Evolutionary conservation across 2,888 invertebrate species (phyloP).

Genomic region (Ophraella communa): DNA sequence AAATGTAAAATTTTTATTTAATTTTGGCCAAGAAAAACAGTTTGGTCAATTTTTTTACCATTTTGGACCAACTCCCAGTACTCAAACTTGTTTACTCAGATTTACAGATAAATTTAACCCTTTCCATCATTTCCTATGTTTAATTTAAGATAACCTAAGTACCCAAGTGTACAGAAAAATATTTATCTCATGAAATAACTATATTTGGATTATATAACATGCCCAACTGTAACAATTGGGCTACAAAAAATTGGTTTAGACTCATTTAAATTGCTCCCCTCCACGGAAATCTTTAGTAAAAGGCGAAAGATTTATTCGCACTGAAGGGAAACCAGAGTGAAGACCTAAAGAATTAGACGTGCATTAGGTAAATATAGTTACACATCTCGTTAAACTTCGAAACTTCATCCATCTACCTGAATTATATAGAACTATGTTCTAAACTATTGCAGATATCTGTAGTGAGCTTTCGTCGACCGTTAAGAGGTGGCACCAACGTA

Average conservation of each 20-base stretch:
- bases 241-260: conserved; percentile 23
- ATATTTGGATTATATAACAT: neutral
- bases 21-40: too few relatives aligned
- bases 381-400: neutral
- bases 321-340: conserved; percentile 35
- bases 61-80: too few relatives aligned
- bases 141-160: too few relatives aligned
- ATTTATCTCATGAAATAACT: too few relatives aligned
- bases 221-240: conserved; percentile 4
- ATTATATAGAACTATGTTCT: neutral
- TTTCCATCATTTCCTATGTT: too few relatives aligned
- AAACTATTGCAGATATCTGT: neutral
- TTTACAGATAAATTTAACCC: too few relatives aligned
- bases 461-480: neutral
- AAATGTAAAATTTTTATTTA: too few relatives aligned
- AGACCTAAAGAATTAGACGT: neutral
- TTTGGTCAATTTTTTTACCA: too few relatives aligned
- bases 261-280: conserved; percentile 33
- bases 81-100: too few relatives aligned
- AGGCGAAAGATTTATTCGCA: conserved; percentile 39
- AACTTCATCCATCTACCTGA: neutral
- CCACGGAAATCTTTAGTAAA: conserved; percentile 39
- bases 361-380: neutral
- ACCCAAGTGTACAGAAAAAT: too few relatives aligned
- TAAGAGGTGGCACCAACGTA: neutral